Conservation (phyloP, 2,888 invertebrate species). For the Priocnemis perturbator region DNA sequence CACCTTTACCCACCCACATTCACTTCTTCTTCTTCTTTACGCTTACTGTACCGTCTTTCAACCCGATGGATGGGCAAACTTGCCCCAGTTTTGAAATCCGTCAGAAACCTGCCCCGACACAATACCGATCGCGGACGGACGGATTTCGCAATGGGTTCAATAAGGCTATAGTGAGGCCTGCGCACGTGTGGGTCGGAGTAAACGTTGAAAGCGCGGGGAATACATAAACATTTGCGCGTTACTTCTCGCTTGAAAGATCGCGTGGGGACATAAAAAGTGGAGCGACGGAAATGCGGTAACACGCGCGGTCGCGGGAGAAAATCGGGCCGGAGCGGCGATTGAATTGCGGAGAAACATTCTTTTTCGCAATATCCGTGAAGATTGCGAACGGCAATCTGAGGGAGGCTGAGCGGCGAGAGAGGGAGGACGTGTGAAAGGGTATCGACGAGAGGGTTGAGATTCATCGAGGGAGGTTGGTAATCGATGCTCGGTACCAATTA, state of each 20-base stretch:
- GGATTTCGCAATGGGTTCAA: neutral
- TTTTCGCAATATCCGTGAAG: no score
- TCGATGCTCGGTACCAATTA: slow-evolving; percentile 69
- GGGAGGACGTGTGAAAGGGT: slow-evolving; percentile 25
- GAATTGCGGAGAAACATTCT: no score
- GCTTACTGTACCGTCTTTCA: slow-evolving; percentile 31
- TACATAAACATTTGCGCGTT: no score
- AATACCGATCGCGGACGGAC: slow-evolving; percentile 6
- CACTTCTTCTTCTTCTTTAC: slow-evolving; percentile 15
- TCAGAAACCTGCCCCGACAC: slow-evolving; percentile 2
- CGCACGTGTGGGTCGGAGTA: no score
- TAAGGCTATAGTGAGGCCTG: no score
- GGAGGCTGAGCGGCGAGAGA: slow-evolving; percentile 1
- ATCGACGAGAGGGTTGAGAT: slow-evolving; percentile 37
- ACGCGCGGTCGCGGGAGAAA: no score
- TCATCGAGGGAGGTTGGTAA: slow-evolving; percentile 55
- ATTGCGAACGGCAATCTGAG: neutral
- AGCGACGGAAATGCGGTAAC: no score
- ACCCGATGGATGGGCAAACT: slow-evolving; percentile 54
- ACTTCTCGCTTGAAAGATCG: no score
- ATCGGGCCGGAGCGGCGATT: no score
- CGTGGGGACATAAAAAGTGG: no score
- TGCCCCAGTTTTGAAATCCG: slow-evolving; percentile 56
- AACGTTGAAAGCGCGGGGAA: no score
- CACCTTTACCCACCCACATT: slow-evolving; percentile 5